These are phyloP conservation scores for Cerceris ruficornis DNA, from an alignment of 2,888 invertebrate genomes.

Conservation along the genomic window DNA sequence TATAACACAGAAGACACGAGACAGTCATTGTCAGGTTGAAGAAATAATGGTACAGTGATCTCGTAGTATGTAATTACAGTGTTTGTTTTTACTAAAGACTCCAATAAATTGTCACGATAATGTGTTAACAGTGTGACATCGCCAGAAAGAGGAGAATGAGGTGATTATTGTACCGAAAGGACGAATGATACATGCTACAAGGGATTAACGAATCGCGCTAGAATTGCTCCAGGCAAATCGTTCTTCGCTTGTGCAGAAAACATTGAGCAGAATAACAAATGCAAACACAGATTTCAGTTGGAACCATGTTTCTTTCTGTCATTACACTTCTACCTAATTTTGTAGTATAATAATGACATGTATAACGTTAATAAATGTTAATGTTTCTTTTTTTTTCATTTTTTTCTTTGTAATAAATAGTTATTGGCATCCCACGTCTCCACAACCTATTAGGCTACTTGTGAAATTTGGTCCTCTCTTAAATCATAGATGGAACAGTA, in stretches of 20 bases:
- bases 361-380: conserved; percentile 79
- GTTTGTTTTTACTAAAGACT: conserved; percentile 34
- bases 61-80: conserved; percentile 45
- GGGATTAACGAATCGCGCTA: conserved; percentile 26
- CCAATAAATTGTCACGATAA: conserved; percentile 35
- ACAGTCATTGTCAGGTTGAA: conserved; percentile 41
- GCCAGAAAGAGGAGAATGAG: conserved; percentile 19
- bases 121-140: conserved; percentile 17
- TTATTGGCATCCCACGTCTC: conserved; percentile 44
- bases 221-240: conserved; percentile 25
- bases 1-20: conserved; percentile 13
- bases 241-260: conserved; percentile 53
- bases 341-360: conserved; percentile 73
- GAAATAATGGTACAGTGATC: conserved; percentile 52
- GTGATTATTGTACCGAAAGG: conserved; percentile 28
- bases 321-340: conserved; percentile 71
- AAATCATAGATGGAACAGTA: conserved; percentile 32
- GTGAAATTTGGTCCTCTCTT: conserved; percentile 56
- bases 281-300: conserved; percentile 50
- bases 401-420: conserved; percentile 68
- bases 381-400: conserved; percentile 73
- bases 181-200: conserved; percentile 39
- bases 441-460: conserved; percentile 39
- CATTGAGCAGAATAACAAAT: conserved; percentile 55
- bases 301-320: conserved; percentile 67